Conservation (phyloP, 2,113 vertebrate genomes). For the Elgaria multicarinata region DNA sequence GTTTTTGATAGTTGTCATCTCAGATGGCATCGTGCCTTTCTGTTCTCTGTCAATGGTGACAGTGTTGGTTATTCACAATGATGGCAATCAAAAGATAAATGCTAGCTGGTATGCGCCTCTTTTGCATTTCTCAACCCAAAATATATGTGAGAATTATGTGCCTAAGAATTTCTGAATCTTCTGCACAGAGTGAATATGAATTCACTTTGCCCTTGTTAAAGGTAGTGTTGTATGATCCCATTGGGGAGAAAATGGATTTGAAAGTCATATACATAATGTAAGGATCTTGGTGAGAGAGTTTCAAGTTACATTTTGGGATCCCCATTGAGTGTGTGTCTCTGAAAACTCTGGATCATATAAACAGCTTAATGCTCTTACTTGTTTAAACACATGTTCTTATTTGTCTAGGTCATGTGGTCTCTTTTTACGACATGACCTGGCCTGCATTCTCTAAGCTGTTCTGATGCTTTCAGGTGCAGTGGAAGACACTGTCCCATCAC, state of each 20-base stretch:
- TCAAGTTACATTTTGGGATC: background rate
- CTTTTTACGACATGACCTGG: no score
- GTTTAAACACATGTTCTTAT: background rate
- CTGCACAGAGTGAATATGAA: conserved; percentile 36
- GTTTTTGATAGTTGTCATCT: conserved; percentile 38
- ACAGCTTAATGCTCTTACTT: background rate
- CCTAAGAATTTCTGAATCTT: conserved; percentile 35
- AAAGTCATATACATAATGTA: background rate
- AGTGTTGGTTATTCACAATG: conserved; percentile 61
- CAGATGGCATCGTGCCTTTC: conserved; percentile 36
- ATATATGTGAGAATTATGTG: conserved; percentile 60
- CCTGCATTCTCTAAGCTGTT: no score
- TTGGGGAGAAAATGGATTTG: background rate
- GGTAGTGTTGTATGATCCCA: background rate
- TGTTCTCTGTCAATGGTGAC: conserved; percentile 44
- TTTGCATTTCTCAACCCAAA: conserved; percentile 40
- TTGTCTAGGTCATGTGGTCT: no score
- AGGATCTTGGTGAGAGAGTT: background rate
- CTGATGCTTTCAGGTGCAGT: no score
- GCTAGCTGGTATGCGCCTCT: conserved; percentile 41
- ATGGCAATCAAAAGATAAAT: conserved; percentile 64
- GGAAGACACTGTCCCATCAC: no score
- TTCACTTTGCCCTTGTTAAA: conserved; percentile 48
- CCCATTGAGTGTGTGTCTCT: background rate
- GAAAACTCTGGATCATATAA: background rate